Conservation (phyloP, 2,888 invertebrate genomes). For the Malacosoma neustria region DNA sequence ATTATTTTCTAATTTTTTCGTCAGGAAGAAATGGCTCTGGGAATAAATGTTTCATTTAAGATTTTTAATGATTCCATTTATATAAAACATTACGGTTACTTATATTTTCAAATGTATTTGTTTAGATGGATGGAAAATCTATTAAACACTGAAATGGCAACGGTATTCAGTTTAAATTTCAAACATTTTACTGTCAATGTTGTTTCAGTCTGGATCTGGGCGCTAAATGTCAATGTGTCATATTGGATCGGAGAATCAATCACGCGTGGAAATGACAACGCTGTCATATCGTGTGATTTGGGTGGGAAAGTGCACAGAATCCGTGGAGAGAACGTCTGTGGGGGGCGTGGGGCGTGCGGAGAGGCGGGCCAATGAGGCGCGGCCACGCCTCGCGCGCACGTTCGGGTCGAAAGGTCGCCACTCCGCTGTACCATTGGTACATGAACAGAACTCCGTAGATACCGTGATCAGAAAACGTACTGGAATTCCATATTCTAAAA, state of each 20-base stretch:
- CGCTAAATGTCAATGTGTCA: background rate
- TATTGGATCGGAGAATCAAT: background rate
- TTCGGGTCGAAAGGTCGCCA: slow-evolving; percentile 63
- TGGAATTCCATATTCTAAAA: no score
- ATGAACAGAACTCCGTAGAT: slow-evolving; percentile 14
- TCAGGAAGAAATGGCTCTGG: no score
- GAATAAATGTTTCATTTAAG: no score
- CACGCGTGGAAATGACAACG: background rate
- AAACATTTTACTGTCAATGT: background rate
- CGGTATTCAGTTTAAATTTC: background rate
- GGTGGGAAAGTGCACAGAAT: slow-evolving; percentile 16
- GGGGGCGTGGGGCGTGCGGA: slow-evolving; percentile 41
- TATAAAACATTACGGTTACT: no score
- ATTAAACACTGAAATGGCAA: no score
- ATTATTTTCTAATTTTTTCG: no score
- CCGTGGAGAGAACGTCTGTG: slow-evolving; percentile 24
- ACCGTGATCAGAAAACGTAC: background rate
- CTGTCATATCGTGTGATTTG: background rate
- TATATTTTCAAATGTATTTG: no score
- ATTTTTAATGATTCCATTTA: no score
- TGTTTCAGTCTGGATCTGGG: background rate
- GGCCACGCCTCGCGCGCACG: slow-evolving; percentile 63
- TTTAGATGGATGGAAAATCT: no score
- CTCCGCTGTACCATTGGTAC: slow-evolving; percentile 44
- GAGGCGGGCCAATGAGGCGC: slow-evolving; percentile 60